Evolutionary conservation across 2,888 invertebrate genomes (phyloP).

Genomic region (Meiosimyza decipiens): DNA sequence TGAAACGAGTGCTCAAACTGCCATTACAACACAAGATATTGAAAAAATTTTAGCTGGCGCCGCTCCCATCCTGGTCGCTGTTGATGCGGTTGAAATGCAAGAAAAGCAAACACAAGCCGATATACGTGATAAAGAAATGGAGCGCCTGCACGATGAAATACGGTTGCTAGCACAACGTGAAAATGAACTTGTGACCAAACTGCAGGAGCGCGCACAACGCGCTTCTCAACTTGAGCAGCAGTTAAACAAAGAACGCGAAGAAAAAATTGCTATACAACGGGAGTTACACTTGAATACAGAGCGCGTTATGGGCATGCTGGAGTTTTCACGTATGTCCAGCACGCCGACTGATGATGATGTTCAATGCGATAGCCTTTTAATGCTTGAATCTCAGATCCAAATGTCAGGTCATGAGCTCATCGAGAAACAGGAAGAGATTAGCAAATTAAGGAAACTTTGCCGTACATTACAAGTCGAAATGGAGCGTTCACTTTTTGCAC

Average conservation of each 20-base stretch:
- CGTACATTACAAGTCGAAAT: conserved; percentile 77
- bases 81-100: conserved; percentile 68
- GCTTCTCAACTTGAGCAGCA: conserved; percentile 71
- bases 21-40: conserved; percentile 77
- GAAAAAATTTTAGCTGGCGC: conserved; percentile 78
- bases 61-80: conserved; percentile 54
- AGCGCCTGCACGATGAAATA: conserved; percentile 72
- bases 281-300: conserved; percentile 81
- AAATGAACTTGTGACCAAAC: conserved; percentile 71
- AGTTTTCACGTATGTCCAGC: conserved; percentile 60
- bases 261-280: conserved; percentile 78
- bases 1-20: conserved; percentile 82
- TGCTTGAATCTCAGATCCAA: conserved; percentile 80
- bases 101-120: conserved; percentile 75
- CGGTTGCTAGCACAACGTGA: conserved; percentile 73
- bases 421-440: conserved; percentile 81
- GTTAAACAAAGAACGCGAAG: conserved; percentile 77
- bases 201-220: conserved; percentile 64
- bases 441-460: conserved; percentile 76
- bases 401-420: conserved; percentile 80
- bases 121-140: conserved; percentile 73
- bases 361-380: conserved; percentile 75
- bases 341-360: conserved; percentile 66
- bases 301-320: conserved; percentile 74
- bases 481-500: conserved; percentile 75